Base-by-base conservation (phyloP, 2,797 vertebrate genomes). In the Rhincodon typus region DNA sequence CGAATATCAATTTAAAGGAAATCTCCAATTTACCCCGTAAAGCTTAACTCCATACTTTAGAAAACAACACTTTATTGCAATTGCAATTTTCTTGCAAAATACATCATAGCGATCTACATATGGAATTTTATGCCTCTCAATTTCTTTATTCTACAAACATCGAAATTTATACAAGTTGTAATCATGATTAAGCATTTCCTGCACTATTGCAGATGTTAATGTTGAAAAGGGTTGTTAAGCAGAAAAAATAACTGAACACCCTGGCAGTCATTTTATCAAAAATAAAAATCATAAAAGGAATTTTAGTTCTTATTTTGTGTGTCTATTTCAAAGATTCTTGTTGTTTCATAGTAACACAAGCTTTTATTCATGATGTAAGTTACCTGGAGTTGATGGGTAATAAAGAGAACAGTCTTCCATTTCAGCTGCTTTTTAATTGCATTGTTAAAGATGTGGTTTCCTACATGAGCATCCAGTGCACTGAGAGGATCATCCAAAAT, bases 361-460 rank as follows among this genome's bases (percentile, higher is more conserved):
- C 19, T 19, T 38, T 84, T 69, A 42, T 67, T 21, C 21, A 69
- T 69, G 3, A 69, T 42, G 7, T 13, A 93, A 93, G 3, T 38
- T 97, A 99, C 99, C 98, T 99, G 99, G 95, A 99, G 98, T 97
- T 99, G 99, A 96, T 99, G 99, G 0, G 99, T 99, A 96, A 99
- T 97, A 46, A 99, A 99, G 96, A 99, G 97, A 96, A 99, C 97
- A 0, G 99, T 99, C 97, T 99, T 99, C 95, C 98, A 97, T 57
- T 97, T 98, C 86, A 99, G 97, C 96, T 98, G 98, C 96, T 98
- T 99, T 96, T 97, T 98, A 97, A 99, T 98, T 96, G 98, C 98
- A 57, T 98, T 98, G 97, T 98, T 98, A 97, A 99, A 99, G 97
- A 99, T 98, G 97, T 99, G 99, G 96, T 98, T 99, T 97, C 98